phyloP scores from a whole-genome alignment of 1,140 invertebrate species.

The Drosophila insularis region DNA sequence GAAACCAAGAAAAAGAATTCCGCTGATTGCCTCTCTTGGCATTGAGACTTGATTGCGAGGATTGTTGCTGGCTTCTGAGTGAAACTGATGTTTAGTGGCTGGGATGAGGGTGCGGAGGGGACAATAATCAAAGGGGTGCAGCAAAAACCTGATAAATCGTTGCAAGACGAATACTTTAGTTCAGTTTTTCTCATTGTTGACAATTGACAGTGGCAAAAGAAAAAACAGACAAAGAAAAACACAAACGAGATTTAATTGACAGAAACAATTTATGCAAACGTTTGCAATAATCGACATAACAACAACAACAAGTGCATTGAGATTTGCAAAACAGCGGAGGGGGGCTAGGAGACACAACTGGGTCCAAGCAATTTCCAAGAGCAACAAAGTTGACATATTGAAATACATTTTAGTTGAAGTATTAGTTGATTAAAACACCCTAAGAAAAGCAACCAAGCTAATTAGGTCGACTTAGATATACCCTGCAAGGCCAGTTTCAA shows the following conservation, averaged over 20 bases:
- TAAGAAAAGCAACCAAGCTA: too few relatives aligned
- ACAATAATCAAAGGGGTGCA: slow-evolving; percentile 22
- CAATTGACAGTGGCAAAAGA: slow-evolving; percentile 58
- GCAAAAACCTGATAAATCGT: slow-evolving; percentile 42
- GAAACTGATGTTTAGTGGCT: not conserved
- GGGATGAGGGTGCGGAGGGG: not conserved
- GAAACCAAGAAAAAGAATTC: slow-evolving; percentile 46
- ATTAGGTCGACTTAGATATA: too few relatives aligned
- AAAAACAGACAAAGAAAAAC: not conserved
- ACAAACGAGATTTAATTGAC: slow-evolving; percentile 75
- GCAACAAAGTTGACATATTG: not conserved
- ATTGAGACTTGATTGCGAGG: slow-evolving; percentile 21
- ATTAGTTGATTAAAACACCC: too few relatives aligned
- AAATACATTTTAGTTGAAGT: too few relatives aligned
- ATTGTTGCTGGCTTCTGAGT: slow-evolving; percentile 21
- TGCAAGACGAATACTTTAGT: slow-evolving; percentile 31
- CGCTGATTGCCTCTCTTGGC: slow-evolving; percentile 48
- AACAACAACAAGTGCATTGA: slow-evolving; percentile 48
- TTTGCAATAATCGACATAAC: slow-evolving; percentile 48
- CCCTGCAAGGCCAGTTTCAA: too few relatives aligned
- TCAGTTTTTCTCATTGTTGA: slow-evolving; percentile 32
- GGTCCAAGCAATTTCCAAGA: not conserved
- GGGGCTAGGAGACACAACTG: too few relatives aligned
- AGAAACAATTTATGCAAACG: slow-evolving; percentile 76
- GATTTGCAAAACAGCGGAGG: slow-evolving; percentile 20